Conservation (phyloP, 2,113 vertebrate genomes). For the Malurus cyaneus region DNA sequence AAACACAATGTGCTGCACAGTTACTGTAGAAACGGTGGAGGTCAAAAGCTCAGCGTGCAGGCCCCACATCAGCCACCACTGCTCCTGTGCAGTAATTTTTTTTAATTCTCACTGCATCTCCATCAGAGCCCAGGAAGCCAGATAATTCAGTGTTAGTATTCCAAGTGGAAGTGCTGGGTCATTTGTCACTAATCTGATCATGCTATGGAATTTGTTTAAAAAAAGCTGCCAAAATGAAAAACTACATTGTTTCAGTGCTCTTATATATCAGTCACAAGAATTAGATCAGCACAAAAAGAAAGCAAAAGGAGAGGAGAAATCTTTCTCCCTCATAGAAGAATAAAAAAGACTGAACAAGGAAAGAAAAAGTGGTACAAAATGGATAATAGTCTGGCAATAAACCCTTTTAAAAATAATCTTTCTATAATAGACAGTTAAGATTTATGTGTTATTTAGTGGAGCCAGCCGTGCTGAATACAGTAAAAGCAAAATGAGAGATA, state of each 20-base stretch:
- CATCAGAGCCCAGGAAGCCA: conserved; percentile 41
- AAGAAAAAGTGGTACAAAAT: conserved; percentile 18
- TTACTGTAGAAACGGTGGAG: conserved; percentile 65
- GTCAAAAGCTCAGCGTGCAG: conserved; percentile 38
- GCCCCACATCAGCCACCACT: background rate
- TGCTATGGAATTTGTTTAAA: conserved; percentile 17
- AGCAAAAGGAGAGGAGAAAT: background rate
- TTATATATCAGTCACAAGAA: conserved; percentile 10
- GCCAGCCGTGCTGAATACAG: background rate
- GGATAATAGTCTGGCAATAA: background rate
- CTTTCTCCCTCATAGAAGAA: background rate
- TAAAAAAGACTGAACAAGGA: background rate
- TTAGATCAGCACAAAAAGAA: background rate
- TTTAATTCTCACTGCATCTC: conserved; percentile 39
- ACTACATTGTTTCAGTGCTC: background rate
- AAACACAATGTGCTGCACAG: conserved; percentile 48
- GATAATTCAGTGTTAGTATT: conserved; percentile 39
- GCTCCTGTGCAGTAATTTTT: conserved; percentile 37
- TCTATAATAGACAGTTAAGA: background rate
- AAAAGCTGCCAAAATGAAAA: conserved; percentile 50
- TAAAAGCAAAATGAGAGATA: background rate
- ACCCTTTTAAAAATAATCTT: background rate
- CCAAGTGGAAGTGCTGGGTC: conserved; percentile 10
- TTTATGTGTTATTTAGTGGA: background rate
- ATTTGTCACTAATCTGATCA: conserved; percentile 48